These are phyloP conservation scores for Marasmarcha lunaedactyla DNA, from an alignment of 2,888 invertebrate genomes.

Conservation along the genomic window DNA sequence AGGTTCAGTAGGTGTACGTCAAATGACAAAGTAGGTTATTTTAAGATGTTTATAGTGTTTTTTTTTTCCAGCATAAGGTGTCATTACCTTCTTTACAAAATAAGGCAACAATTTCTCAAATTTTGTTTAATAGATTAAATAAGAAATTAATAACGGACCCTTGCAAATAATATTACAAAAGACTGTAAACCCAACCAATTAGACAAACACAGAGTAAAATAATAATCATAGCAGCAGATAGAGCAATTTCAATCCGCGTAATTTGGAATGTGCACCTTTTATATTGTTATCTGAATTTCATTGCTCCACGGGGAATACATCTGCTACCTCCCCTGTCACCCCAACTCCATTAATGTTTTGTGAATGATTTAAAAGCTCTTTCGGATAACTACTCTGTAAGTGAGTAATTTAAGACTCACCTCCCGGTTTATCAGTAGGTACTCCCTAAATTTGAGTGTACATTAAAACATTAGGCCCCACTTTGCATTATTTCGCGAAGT, in stretches of 20 bases:
- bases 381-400: constrained; percentile 71
- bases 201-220: too few relatives aligned
- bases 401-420: constrained; percentile 70
- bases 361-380: constrained; percentile 72
- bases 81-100: too few relatives aligned
- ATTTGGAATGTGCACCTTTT: constrained; percentile 27
- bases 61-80: too few relatives aligned
- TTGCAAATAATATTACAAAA: too few relatives aligned
- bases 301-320: constrained; percentile 60
- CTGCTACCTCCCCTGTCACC: constrained; percentile 38
- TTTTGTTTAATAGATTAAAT: too few relatives aligned
- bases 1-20: too few relatives aligned
- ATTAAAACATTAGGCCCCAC: constrained; percentile 54
- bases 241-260: constrained; percentile 14
- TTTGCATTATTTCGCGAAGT: background rate
- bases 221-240: too few relatives aligned
- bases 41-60: too few relatives aligned
- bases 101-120: too few relatives aligned
- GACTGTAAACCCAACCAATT: too few relatives aligned
- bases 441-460: constrained; percentile 68
- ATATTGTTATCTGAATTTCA: constrained; percentile 67
- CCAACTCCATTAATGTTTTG: constrained; percentile 71
- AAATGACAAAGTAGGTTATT: too few relatives aligned
- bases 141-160: too few relatives aligned
- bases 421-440: constrained; percentile 61